Percentiles rank a stretch among this genome's conserved stretches.
Conservation (phyloP, 2,113 vertebrate species). For the Zosterops lateralis region DNA sequence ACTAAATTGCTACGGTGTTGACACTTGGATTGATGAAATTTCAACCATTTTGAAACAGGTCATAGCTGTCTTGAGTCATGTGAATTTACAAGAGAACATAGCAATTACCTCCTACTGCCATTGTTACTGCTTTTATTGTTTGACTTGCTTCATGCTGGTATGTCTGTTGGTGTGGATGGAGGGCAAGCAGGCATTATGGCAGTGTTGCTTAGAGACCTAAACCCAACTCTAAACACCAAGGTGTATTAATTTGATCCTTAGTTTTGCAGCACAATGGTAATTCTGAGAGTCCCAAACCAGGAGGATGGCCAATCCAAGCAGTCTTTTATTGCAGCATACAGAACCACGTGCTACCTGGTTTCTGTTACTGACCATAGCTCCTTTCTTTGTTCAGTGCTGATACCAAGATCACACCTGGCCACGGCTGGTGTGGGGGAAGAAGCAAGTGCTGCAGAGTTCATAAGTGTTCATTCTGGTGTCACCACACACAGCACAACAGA, state of each 20-base stretch:
- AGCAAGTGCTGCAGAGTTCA: too few relatives aligned
- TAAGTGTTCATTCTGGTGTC: fast-evolving
- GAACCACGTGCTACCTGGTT: neutral
- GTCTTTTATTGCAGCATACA: fast-evolving
- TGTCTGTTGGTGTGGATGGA: fast-evolving
- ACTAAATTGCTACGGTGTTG: neutral
- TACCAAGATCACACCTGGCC: fast-evolving
- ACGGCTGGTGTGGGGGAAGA: fast-evolving
- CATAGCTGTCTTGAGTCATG: fast-evolving
- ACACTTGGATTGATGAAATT: neutral
- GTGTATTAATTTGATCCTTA: fast-evolving
- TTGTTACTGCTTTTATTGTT: neutral
- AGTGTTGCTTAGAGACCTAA: neutral
- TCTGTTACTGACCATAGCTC: fast-evolving
- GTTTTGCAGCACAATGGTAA: neutral
- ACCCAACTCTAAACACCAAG: neutral
- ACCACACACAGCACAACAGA: fast-evolving
- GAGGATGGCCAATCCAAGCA: neutral
- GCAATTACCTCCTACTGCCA: neutral
- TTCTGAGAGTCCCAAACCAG: neutral
- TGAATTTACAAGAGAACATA: neutral
- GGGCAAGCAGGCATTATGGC: fast-evolving
- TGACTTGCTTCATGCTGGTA: neutral
- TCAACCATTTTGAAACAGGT: fast-evolving
- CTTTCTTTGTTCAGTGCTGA: too few relatives aligned